Evolutionary conservation across 1,140 invertebrate genomes (phyloP).

Genomic region (Theocolax elegans): DNA sequence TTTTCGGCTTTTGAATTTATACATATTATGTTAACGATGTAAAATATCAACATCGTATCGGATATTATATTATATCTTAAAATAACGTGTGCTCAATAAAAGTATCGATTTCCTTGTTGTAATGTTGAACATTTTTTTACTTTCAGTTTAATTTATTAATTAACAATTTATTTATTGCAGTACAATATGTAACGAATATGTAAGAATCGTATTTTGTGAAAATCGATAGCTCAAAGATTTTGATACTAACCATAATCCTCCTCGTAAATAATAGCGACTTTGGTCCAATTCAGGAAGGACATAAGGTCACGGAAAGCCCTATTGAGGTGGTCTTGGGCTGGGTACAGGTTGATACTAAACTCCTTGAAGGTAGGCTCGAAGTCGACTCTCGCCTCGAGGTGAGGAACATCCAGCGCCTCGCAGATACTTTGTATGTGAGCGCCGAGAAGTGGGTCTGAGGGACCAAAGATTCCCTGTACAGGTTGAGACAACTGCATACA

Average conservation of each 20-base stretch:
- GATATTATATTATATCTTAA: no score
- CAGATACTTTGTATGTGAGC: conserved; percentile 91
- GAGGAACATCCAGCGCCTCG: conserved; percentile 87
- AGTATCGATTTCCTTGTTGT: no score
- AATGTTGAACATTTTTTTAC: no score
- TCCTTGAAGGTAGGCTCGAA: conserved; percentile 76
- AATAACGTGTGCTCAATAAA: no score
- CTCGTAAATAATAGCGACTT: conserved; percentile 93
- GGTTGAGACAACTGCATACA: conserved; percentile 88
- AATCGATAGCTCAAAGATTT: no score
- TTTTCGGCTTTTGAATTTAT: no score
- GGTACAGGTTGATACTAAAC: conserved; percentile 92
- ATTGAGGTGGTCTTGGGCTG: conserved; percentile 84
- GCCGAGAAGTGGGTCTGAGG: conserved; percentile 83
- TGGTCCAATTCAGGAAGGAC: conserved; percentile 90
- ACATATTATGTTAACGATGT: no score
- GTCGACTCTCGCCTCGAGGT: conserved; percentile 84
- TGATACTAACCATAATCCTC: conserved; percentile 83
- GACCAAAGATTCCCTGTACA: conserved; percentile 90
- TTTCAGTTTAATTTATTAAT: no score
- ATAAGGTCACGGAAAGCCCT: conserved; percentile 89
- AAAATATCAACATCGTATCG: no score
- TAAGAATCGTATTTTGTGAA: no score
- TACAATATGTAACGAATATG: no score
- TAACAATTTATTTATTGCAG: no score